Base-by-base conservation (phyloP, 2,888 invertebrate species). In the Nephrotoma appendiculata region DNA sequence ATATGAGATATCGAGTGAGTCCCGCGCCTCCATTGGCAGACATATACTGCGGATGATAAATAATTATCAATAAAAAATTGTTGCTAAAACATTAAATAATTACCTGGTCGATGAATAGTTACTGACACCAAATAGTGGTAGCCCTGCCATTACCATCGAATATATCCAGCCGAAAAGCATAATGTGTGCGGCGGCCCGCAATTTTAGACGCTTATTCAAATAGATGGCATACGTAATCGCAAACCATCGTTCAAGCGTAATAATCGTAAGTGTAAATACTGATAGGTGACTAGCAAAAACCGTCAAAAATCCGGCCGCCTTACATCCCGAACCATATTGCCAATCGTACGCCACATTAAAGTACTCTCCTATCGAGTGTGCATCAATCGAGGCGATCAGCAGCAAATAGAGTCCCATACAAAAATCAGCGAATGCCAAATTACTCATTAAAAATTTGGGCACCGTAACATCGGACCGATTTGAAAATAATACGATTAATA, bases 331-430 rank as follows among this genome's bases (percentile, higher is more conserved):
- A 94, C 95, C 95, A 88, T 94, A 94, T 91, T 98, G 98, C 98
- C 98, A 98, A 89, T 96, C 95, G 89, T 96, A 97, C 3, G 98
- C 98, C 91, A 95, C 95, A 91, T 97, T 97, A 91, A 97, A 97
- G 92, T 97, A 98, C 88, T 95, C 95, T 2, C 97, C 96, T 89
- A 96, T 95, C 0, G 97, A 97, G 89, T 95, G 94, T 0, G 96
- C 92, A 91, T 98, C 98, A 89, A 97, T 95, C 0, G 95, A 94
- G 0, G 98, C 98, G 57, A 98, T 93, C 90, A 98, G 93, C 71
- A 96, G 93, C 86, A 98, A 92, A 91, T 98, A 98, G 1, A 96
- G 90, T 0, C 97, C 98, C 93, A 98, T 96, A 90, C 96, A 96
- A 86, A 98, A 94, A 92, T 98, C 98, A 0, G 97, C 97, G 90